phyloP scores from a whole-genome alignment of 2,113 vertebrate genomes.

The Otocyon megalotis region DNA sequence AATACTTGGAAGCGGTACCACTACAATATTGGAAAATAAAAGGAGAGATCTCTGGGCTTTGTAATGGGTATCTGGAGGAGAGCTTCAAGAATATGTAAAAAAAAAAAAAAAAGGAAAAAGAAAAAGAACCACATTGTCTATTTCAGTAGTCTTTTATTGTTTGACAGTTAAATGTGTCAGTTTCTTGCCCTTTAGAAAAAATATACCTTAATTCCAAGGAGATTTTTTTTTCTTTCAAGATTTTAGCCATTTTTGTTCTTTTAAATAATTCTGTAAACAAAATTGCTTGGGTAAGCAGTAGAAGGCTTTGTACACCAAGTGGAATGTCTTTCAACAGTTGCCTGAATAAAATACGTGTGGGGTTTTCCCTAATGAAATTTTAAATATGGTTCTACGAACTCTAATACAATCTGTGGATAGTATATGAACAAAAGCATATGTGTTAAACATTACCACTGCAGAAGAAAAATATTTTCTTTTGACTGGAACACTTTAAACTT shows the following conservation, averaged over 20 bases:
- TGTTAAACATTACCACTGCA: slow-evolving; percentile 58
- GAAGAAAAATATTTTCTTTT: slow-evolving; percentile 73
- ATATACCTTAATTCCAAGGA: slow-evolving; percentile 58
- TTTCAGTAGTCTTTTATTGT: slow-evolving; percentile 51
- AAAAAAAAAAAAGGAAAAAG: background rate
- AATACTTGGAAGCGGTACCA: slow-evolving; percentile 57
- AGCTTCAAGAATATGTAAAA: slow-evolving; percentile 61
- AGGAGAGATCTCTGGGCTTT: background rate
- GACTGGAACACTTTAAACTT: slow-evolving; percentile 50
- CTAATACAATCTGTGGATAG: slow-evolving; percentile 65
- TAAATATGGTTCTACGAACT: slow-evolving; percentile 69
- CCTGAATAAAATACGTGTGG: slow-evolving; percentile 54
- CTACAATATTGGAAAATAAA: slow-evolving; percentile 55
- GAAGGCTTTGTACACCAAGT: slow-evolving; percentile 51
- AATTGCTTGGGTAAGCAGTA: slow-evolving; percentile 60
- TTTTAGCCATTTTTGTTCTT: slow-evolving; percentile 61
- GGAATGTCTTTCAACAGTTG: slow-evolving; percentile 50
- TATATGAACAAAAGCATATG: slow-evolving; percentile 66
- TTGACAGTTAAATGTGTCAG: background rate
- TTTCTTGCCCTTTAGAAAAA: slow-evolving; percentile 53
- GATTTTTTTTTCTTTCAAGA: slow-evolving; percentile 61
- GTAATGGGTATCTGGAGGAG: slow-evolving; percentile 57
- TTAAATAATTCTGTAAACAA: slow-evolving; percentile 68
- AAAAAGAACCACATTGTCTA: background rate
- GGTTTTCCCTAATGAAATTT: slow-evolving; percentile 69